Conservation (phyloP, 2,113 vertebrate species). For the Aix galericulata region DNA sequence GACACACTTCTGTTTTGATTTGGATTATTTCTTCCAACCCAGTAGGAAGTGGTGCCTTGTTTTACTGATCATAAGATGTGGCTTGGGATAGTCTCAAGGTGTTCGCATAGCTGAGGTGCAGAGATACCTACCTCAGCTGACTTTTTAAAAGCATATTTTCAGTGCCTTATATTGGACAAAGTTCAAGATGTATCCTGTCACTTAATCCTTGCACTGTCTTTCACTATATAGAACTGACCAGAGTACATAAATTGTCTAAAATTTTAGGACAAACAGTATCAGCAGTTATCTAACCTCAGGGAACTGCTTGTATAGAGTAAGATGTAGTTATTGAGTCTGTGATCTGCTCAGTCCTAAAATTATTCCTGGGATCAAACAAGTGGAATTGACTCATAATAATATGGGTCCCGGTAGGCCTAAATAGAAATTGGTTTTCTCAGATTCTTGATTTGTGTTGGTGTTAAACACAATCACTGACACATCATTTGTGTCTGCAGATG, state of each 20-base stretch:
- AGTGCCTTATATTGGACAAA: not conserved
- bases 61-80: not conserved
- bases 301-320: not conserved
- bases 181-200: not conserved
- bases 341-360: conserved; percentile 18
- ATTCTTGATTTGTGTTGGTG: conserved; percentile 22
- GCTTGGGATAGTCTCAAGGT: not conserved
- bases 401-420: conserved; percentile 13
- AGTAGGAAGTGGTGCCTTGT: not conserved
- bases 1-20: not conserved
- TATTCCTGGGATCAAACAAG: conserved; percentile 50
- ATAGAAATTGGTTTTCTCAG: conserved; percentile 15
- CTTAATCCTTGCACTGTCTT: not conserved
- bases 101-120: not conserved
- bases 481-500: not conserved
- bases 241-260: not conserved
- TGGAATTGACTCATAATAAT: conserved; percentile 43
- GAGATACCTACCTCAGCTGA: not conserved
- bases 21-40: not conserved
- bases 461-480: not conserved
- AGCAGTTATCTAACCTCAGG: not conserved
- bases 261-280: not conserved
- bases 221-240: not conserved
- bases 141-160: not conserved
- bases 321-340: not conserved